Evolutionary conservation across 2,888 invertebrate genomes (phyloP).

Genomic region (Ichneumon xanthorius): DNA sequence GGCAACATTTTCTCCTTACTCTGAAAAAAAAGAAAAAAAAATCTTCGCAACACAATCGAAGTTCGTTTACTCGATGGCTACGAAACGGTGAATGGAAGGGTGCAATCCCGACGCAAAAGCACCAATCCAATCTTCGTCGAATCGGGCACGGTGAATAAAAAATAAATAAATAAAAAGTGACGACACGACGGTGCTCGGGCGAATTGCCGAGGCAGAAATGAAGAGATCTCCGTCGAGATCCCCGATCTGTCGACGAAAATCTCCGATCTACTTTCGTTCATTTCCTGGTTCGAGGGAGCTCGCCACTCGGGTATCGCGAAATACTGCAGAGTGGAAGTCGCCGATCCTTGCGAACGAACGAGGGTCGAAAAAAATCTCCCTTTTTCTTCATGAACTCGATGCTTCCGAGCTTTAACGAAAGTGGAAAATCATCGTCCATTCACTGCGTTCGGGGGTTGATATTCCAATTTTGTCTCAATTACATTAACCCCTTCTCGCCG

Average conservation of each 20-base stretch:
- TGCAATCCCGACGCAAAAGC: slow-evolving; percentile 22
- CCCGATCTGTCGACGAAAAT: slow-evolving; percentile 2
- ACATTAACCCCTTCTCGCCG: too few species aligned
- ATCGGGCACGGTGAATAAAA: slow-evolving; percentile 8
- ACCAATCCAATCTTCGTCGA: slow-evolving; percentile 15
- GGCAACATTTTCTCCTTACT: too few species aligned
- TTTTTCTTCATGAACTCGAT: neutral
- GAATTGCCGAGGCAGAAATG: slow-evolving; percentile 23
- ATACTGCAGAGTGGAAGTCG: neutral
- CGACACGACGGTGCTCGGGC: slow-evolving; percentile 8
- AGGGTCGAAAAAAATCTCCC: neutral
- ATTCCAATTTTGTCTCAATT: neutral
- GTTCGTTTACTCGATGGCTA: neutral
- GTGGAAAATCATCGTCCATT: slow-evolving; percentile 21
- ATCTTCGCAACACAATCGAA: slow-evolving; percentile 20
- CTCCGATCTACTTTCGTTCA: slow-evolving; percentile 14
- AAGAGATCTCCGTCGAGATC: slow-evolving; percentile 6
- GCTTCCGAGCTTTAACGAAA: neutral
- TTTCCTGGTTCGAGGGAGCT: slow-evolving; percentile 4
- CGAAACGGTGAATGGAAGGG: neutral
- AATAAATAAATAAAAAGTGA: slow-evolving; percentile 11
- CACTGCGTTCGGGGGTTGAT: neutral
- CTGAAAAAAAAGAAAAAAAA: neutral
- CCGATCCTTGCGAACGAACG: slow-evolving; percentile 5
- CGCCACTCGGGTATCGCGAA: slow-evolving; percentile 5